phyloP scores from a whole-genome alignment of 2,113 vertebrate species.

The Alethe castanea region DNA sequence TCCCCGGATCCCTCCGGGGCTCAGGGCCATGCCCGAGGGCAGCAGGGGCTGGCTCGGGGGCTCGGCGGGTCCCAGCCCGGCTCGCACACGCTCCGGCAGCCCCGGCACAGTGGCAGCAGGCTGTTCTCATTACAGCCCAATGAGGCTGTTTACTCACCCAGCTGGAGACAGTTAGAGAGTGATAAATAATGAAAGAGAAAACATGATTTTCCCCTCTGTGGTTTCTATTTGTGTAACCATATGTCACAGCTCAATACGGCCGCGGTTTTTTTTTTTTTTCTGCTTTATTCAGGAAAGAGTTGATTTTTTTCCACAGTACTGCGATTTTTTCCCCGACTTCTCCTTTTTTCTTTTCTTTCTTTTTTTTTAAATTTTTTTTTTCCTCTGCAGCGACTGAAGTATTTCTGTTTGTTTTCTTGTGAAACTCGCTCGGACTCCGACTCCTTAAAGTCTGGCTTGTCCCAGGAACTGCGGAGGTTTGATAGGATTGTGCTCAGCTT shows the following conservation, averaged over 20 bases:
- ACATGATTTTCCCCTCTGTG: constrained; percentile 85
- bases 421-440: not conserved
- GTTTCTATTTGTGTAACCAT: constrained; percentile 83
- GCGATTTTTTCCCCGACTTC: not conserved
- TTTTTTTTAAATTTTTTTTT: accelerated
- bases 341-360: not conserved
- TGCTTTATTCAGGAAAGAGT: constrained; percentile 74
- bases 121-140: constrained; percentile 87
- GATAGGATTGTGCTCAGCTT: not conserved
- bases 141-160: constrained; percentile 93
- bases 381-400: not conserved
- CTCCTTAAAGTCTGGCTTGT: constrained; percentile 23
- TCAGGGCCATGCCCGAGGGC: not conserved
- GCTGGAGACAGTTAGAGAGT: constrained; percentile 86
- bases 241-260: constrained; percentile 78
- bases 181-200: constrained; percentile 87
- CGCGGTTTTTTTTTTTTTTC: constrained; percentile 20
- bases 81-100: constrained; percentile 50
- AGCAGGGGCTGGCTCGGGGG: not conserved
- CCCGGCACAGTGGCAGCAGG: constrained; percentile 77
- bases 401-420: constrained; percentile 49
- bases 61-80: not conserved
- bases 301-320: constrained; percentile 70
- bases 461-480: not conserved
- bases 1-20: accelerated